Evolutionary conservation across 2,797 vertebrate species (phyloP).

Genomic region (Halcyon badia): DNA sequence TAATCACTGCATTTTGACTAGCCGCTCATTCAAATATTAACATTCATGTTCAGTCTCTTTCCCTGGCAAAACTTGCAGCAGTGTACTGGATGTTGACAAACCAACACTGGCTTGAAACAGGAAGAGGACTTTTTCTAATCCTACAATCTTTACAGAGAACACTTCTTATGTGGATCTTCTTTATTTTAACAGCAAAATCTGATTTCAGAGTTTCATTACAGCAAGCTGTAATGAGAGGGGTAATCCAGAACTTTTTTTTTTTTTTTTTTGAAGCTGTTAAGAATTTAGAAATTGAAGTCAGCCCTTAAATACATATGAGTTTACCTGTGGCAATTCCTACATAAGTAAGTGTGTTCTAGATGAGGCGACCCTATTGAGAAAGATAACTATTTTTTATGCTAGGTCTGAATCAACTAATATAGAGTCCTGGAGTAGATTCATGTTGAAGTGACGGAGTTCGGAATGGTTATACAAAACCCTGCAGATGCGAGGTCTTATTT

Average conservation of each 20-base stretch:
- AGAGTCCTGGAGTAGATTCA: background rate
- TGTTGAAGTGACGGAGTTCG: background rate
- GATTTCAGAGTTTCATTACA: background rate
- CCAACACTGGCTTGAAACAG: background rate
- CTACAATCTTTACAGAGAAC: background rate
- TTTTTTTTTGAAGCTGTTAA: background rate
- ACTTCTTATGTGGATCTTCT: background rate
- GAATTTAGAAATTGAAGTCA: background rate
- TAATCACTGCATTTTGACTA: background rate
- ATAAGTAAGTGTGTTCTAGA: background rate
- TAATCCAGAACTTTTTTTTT: background rate
- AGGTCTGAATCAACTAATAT: background rate
- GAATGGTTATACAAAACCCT: background rate
- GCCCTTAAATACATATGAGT: background rate
- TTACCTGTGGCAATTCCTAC: background rate
- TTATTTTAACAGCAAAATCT: background rate
- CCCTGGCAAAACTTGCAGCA: background rate
- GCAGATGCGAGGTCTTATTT: background rate
- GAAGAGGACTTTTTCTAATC: background rate
- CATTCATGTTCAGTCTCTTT: background rate
- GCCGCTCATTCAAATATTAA: background rate
- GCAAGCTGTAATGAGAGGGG: background rate
- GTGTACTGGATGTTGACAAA: background rate
- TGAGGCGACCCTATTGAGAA: background rate
- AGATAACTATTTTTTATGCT: background rate